Percentiles rank a stretch among this genome's conserved stretches.
phyloP scores from a whole-genome alignment of 2,888 invertebrate species.

The Biston betularia region DNA sequence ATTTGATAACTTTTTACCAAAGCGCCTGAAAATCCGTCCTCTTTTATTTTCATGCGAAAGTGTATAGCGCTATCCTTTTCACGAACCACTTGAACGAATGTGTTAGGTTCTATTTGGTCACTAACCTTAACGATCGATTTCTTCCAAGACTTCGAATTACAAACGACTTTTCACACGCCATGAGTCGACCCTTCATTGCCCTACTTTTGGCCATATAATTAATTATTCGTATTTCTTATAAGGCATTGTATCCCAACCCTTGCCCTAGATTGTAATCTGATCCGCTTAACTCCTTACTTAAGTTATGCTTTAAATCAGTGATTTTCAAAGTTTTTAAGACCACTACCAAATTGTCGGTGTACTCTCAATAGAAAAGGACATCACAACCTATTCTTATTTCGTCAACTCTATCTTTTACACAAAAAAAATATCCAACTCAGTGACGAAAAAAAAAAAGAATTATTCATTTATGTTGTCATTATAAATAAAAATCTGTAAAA shows the following conservation, averaged over 20 bases:
- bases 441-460: too few species aligned
- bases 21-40: too few species aligned
- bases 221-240: conserved; percentile 18
- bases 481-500: too few species aligned
- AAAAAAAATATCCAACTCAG: too few species aligned
- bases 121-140: conserved; percentile 13
- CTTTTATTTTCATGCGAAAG: too few species aligned
- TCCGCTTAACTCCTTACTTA: conserved; percentile 4
- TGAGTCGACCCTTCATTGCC: conserved; percentile 6
- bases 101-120: not conserved
- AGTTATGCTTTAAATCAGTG: not conserved
- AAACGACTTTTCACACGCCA: conserved; percentile 8
- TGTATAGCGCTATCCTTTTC: too few species aligned
- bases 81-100: not conserved
- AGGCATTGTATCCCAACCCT: conserved; percentile 13
- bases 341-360: too few species aligned
- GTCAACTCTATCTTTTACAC: too few species aligned
- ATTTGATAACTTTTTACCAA: too few species aligned
- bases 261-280: conserved; percentile 29
- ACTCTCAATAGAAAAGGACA: too few species aligned
- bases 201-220: conserved; percentile 19
- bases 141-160: conserved; percentile 1
- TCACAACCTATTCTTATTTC: too few species aligned
- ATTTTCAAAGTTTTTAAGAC: not conserved
- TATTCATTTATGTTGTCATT: too few species aligned